Base-by-base conservation (phyloP, 2,797 vertebrate genomes). In the Diplodus sargus region DNA sequence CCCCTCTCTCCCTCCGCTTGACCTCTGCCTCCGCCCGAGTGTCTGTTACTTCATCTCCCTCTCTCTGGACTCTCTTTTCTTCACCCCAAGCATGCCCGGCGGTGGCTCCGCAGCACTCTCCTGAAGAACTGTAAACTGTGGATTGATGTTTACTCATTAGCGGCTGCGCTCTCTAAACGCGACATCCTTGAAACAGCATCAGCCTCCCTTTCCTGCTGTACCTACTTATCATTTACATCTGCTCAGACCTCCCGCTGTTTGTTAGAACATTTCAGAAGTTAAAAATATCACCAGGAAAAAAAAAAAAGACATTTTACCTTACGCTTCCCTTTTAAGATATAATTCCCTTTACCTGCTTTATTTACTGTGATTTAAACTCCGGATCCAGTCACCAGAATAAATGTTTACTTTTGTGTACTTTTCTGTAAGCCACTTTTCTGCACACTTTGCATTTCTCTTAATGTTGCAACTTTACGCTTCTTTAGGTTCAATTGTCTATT, bases 21-120 rank as follows among this genome's bases (percentile, higher is more conserved):
- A 88, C 86, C 83, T 72, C 63, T 64, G 64, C 52, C 61, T 75
- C 53, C 51, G 57, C 42, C 74, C 71, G 15, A 75, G 53, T 87
- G 79, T 76, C 81, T 52, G 34, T 54, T 70, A 58, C 56, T 68
- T 68, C 45, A 72, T 51, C 43, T 30, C 16, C 25, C 43, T 65
- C 59, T 71, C 79, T 64, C 63, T 39, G 59, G 61, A 49, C 48
- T 56, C 18, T 45, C 15, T 59, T 34, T 13, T 56, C 14, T 45
- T 45, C 49, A 63, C 48, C 25, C 25, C 13, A 12, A 52, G 43
- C 68, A 42, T 28, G 58, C 9, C 34, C 7, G 12, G 47, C 47
- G 18, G 45, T 34, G 54, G 42, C 65, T 72, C 60, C 64, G 13
- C 23, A 20, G 25, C 20, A 30, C 28, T 28, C 4, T 30, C 34